Evolutionary conservation across 2,113 vertebrate species (phyloP).

Genomic region (Ellobius talpinus): DNA sequence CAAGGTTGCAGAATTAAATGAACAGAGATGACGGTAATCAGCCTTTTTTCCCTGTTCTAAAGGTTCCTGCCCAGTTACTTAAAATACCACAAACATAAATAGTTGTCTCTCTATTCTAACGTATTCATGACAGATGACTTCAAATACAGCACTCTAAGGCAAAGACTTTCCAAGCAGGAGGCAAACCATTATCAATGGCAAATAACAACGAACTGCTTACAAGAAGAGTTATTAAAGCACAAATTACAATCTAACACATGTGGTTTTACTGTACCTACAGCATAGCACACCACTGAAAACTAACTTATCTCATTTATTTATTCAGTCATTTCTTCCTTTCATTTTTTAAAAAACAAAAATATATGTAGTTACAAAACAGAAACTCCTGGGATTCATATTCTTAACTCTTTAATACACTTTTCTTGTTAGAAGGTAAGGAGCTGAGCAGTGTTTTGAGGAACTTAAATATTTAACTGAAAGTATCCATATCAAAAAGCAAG

Average conservation of each 20-base stretch:
- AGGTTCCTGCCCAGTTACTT: conserved; percentile 86
- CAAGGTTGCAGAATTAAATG: conserved; percentile 88
- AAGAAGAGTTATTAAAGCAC: conserved; percentile 66
- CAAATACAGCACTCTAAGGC: conserved; percentile 80
- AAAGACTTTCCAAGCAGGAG: conserved; percentile 75
- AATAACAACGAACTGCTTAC: conserved; percentile 60
- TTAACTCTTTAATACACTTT: neutral
- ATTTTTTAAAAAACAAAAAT: neutral
- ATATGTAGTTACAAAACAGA: neutral
- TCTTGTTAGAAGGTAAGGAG: neutral
- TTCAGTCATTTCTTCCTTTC: neutral
- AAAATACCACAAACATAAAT: conserved; percentile 89
- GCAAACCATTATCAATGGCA: conserved; percentile 73
- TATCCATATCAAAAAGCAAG: conserved; percentile 59
- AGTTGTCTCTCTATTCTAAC: conserved; percentile 78
- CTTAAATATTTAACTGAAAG: conserved; percentile 6
- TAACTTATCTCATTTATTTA: conserved; percentile 41
- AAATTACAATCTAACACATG: conserved; percentile 30
- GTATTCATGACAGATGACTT: conserved; percentile 83
- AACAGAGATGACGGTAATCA: conserved; percentile 85
- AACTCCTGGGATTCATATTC: neutral
- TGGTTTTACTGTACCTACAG: neutral
- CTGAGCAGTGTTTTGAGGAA: conserved; percentile 49
- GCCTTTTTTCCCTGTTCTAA: conserved; percentile 82
- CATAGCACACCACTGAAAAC: neutral